Evolutionary conservation across 2,797 vertebrate species (phyloP).

Genomic region (Karalla daura): DNA sequence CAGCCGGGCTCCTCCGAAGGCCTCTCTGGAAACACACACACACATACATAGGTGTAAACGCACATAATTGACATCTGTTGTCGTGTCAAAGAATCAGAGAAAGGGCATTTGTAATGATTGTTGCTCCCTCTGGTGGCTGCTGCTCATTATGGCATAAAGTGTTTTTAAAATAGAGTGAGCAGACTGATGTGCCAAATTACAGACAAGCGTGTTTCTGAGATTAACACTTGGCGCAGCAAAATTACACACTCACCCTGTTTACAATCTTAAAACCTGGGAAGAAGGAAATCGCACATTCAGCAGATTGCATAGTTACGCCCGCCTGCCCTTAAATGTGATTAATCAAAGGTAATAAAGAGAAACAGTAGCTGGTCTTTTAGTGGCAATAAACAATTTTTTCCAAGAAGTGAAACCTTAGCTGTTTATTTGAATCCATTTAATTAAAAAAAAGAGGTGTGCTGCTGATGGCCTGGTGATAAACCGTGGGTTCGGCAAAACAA

Average conservation of each 20-base stretch:
- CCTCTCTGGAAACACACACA: slow-evolving; percentile 59
- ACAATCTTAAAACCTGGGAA: slow-evolving; percentile 10
- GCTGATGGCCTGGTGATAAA: slow-evolving; percentile 4
- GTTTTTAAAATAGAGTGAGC: not conserved
- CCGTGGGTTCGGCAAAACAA: slow-evolving; percentile 32
- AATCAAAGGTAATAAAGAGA: slow-evolving; percentile 19
- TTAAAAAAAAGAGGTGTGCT: slow-evolving; percentile 24
- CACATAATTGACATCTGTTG: too few relatives aligned
- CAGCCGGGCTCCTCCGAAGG: slow-evolving; percentile 70
- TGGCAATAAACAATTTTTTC: not conserved
- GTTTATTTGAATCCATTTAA: not conserved
- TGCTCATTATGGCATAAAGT: not conserved
- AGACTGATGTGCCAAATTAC: not conserved
- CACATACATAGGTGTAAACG: slow-evolving; percentile 31
- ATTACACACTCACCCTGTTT: not conserved
- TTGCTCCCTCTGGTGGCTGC: slow-evolving; percentile 70
- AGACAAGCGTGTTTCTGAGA: not conserved
- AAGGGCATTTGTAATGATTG: not conserved
- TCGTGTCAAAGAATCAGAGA: too few relatives aligned
- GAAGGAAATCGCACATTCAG: slow-evolving; percentile 24
- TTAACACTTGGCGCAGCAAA: slow-evolving; percentile 12
- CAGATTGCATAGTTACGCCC: slow-evolving; percentile 13
- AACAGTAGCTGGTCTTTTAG: slow-evolving; percentile 1
- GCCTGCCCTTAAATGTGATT: slow-evolving; percentile 26
- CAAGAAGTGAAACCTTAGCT: not conserved